Evolutionary conservation across 2,797 vertebrate genomes (phyloP).

Genomic region (Acanthiza pusilla): DNA sequence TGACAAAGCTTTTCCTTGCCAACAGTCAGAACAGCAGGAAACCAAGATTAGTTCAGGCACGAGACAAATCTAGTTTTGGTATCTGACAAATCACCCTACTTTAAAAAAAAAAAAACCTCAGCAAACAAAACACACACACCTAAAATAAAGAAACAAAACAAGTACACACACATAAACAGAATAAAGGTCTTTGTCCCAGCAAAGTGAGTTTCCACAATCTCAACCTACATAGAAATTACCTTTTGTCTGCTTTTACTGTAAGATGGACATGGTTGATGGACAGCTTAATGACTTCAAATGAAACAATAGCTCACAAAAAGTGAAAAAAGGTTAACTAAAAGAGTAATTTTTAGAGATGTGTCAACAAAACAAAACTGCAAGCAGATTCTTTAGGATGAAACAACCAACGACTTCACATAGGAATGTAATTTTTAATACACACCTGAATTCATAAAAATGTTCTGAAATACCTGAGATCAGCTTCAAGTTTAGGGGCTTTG

Average conservation of each 20-base stretch:
- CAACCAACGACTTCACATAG: neutral
- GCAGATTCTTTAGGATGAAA: neutral
- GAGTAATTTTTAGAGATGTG: neutral
- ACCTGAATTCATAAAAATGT: neutral
- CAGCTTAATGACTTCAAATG: neutral
- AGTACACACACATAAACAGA: neutral
- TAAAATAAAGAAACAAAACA: neutral
- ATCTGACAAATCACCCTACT: neutral
- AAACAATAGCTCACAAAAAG: neutral
- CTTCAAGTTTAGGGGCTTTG: neutral
- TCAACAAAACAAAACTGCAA: neutral
- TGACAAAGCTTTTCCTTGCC: neutral
- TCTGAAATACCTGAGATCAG: neutral
- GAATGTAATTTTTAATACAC: neutral
- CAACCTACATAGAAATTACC: neutral
- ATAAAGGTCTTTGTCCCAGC: neutral
- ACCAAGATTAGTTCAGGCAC: neutral
- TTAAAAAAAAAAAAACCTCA: neutral
- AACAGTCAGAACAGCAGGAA: slow-evolving; percentile 5
- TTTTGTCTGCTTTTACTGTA: neutral
- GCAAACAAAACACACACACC: neutral
- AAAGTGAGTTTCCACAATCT: neutral
- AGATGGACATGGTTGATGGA: neutral
- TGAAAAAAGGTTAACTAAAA: neutral
- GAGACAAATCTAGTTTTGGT: neutral